phyloP scores from a whole-genome alignment of 2,797 vertebrate genomes.

The Rhincodon typus region DNA sequence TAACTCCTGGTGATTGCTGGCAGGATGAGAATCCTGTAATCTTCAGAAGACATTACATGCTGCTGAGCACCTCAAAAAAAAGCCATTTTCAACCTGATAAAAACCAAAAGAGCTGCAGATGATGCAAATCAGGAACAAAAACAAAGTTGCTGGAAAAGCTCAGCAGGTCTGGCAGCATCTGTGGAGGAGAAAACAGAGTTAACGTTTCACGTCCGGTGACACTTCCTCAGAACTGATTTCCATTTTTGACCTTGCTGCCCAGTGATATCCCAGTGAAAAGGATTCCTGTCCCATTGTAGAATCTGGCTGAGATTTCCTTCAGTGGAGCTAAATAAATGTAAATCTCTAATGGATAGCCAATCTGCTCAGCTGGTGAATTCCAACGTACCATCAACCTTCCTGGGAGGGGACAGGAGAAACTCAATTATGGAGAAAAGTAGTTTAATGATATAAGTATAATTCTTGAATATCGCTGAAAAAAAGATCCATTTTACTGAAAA shows the following conservation, averaged over 20 bases:
- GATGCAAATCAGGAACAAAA: too few relatives aligned
- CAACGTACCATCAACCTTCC: neutral
- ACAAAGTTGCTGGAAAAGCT: too few relatives aligned
- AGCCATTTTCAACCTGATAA: neutral
- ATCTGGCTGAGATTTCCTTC: neutral
- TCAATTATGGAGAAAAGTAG: neutral
- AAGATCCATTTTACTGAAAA: too few relatives aligned
- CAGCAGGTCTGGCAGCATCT: too few relatives aligned
- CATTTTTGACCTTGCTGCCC: neutral
- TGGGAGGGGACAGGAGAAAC: neutral
- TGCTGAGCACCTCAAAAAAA: neutral
- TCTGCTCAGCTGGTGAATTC: neutral
- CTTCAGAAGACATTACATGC: neutral
- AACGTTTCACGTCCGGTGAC: too few relatives aligned
- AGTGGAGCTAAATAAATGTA: neutral
- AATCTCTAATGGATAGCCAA: neutral
- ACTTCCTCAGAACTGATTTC: too few relatives aligned
- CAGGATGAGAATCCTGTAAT: too few relatives aligned
- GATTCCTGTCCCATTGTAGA: neutral
- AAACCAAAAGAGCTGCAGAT: too few relatives aligned
- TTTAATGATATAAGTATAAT: too few relatives aligned
- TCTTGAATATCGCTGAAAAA: too few relatives aligned
- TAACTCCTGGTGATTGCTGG: too few relatives aligned
- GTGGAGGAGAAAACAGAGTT: too few relatives aligned
- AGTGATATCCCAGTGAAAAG: neutral